Evolutionary conservation across 2,797 vertebrate genomes (phyloP), one percentile per base, ranked within the genome.

Genomic region (Lophura swinhoii): DNA sequence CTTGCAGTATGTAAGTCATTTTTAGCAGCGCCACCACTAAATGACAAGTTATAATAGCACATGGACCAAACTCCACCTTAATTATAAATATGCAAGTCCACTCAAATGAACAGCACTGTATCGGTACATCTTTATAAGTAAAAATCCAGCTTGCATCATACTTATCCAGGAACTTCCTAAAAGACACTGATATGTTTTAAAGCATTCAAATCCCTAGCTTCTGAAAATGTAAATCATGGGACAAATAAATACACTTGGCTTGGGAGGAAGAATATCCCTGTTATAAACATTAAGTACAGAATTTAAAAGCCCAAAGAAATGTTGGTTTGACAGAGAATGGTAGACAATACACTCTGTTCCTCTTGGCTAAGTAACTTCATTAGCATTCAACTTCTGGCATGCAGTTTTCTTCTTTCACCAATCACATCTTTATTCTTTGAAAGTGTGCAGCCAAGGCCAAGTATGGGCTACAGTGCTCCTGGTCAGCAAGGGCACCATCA

Each of bases 221-320:
- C 44, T 93, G 87, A 82, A 93, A 84, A 96, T 89, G 55, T 84
- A 95, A 24, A 49, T 85, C 66, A 51, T 68, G 49, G 29, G 39
- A 56, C 5, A 90, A 87, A 81, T 84, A 89, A 91, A 87, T 89
- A 74, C 26, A 35, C 43, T 95, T 85, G 69, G 59, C 69, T 85
- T 29, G 51, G 66, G 60, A 92, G 62, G 63, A 83, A 93, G 80
- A 95, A 88, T n/a, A 90, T 20, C 68, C 62, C 56, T 87, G 79
- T 71, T 93, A 33, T 72, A 67, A 91, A 89, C 90, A 83, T 67
- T 80, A 80, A 80, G 55, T 46, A 64, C 2, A 2, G 85, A 87
- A 82, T 91, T 88, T 81, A 80, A 94, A 87, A 94, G 77, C 39
- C 66, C 35, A 58, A 64, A 44, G 63, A 89, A 95, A 81, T 39